Percentiles rank a stretch among this genome's conserved stretches.
phyloP scores from a whole-genome alignment of 2,888 invertebrate genomes.

The Eristalis tenax region DNA sequence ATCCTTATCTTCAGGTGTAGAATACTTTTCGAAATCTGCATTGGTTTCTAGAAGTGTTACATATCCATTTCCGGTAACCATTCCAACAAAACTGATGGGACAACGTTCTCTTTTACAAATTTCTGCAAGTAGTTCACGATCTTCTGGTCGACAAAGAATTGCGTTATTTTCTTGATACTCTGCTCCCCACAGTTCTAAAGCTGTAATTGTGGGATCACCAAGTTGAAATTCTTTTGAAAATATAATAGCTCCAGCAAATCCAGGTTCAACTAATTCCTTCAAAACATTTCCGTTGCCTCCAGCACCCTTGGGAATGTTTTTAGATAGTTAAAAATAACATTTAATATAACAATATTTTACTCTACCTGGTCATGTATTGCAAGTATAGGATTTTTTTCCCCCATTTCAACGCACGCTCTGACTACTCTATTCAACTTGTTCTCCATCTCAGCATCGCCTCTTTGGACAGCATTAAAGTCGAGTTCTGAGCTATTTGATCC shows the following conservation, averaged over 20 bases:
- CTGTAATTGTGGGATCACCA: conserved; percentile 96
- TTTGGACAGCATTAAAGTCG: conserved; percentile 98
- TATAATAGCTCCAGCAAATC: conserved; percentile 91
- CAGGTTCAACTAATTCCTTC: conserved; percentile 97
- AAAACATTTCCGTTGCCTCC: conserved; percentile 99
- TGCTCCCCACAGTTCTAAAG: conserved; percentile 98
- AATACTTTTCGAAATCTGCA: conserved; percentile 81
- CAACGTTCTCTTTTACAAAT: conserved; percentile 95
- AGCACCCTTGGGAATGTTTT: conserved; percentile 85
- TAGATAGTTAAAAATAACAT: not conserved
- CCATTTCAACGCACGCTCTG: conserved; percentile 93
- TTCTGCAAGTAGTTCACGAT: conserved; percentile 85
- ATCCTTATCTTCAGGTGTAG: conserved; percentile 78
- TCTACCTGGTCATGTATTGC: conserved; percentile 94
- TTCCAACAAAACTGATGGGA: conserved; percentile 95
- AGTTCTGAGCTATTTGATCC: conserved; percentile 92
- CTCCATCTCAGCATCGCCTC: conserved; percentile 98
- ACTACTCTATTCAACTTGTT: conserved; percentile 97
- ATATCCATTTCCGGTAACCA: conserved; percentile 92
- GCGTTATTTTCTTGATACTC: conserved; percentile 99
- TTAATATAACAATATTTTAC: not conserved
- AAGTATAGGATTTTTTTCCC: conserved; percentile 91
- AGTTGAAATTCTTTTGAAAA: conserved; percentile 92
- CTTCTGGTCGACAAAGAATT: conserved; percentile 87
- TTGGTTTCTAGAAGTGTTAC: conserved; percentile 86